Base-by-base conservation (phyloP, 2,888 invertebrate genomes). In the Phasia obesa region DNA sequence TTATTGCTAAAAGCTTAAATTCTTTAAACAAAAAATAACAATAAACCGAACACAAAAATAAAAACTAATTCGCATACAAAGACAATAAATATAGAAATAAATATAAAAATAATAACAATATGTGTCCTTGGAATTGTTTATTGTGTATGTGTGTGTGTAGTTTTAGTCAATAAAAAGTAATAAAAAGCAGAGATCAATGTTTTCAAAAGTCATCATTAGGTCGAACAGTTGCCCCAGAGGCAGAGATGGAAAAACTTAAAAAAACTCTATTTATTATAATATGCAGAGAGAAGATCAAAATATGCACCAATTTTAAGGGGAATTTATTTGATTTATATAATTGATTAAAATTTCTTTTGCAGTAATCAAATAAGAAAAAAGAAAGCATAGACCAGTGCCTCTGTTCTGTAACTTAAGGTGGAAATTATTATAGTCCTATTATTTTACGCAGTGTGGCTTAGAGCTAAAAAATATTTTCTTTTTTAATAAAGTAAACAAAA, bases 151-250 rank as follows among this genome's bases (percentile, higher is more conserved):
- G 1, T 35, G 11, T 35, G 2, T 35, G 53, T 35, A 62, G 70
- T 75, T 75, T 60, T 23, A 78, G 79, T 79, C 70, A 75, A 75
- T 83, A 83, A 75, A 53, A 71, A 65, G 71, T 42, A 55, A 42
- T 42, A 65, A 49, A 65, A 79, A 59, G 21, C 60, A 62, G 53
- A 79, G 47, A 73, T 67, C 59, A 79, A 67, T 74, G 35, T 38
- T 35, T 38, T 27, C 19, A 47, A 67, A 59, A 74, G 73, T 60
- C 60, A 62, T 70, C 19, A 59, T 49, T 19, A 57, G 15, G 7
- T 55, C 6, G 11, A 64, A 35, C 4, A 17, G 21, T 6, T 47
- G 21, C 4, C n/a, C 2, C 7, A 53, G 6, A 60, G 0, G 0
- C 81, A 23, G 70, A n/a, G 64, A 27, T 65, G 57, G 78, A 13